These are phyloP conservation scores for Electrona antarctica DNA, from an alignment of 2,113 vertebrate genomes.

Conservation along the genomic window DNA sequence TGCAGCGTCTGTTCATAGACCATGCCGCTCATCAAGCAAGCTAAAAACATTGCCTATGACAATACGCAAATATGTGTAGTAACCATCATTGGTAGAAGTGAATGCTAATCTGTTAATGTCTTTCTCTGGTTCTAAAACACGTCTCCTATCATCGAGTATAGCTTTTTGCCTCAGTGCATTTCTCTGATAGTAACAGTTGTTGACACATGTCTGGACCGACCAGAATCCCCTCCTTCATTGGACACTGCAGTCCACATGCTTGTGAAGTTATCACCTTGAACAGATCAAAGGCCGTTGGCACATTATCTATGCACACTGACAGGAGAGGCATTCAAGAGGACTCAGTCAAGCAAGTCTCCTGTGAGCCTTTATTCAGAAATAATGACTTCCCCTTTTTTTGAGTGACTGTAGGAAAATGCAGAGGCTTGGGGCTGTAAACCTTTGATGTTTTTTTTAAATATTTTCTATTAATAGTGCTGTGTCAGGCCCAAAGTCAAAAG, in stretches of 20 bases:
- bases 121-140: too few relatives aligned
- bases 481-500: not conserved
- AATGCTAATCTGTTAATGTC: too few relatives aligned
- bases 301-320: conserved; percentile 65
- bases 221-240: conserved; percentile 44
- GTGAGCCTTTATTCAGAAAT: conserved; percentile 44
- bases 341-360: conserved; percentile 27
- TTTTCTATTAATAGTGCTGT: not conserved
- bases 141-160: too few relatives aligned
- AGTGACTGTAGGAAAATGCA: conserved; percentile 38
- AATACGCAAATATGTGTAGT: too few relatives aligned
- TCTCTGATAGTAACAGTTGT: conserved; percentile 51
- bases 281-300: conserved; percentile 66
- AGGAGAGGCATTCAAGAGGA: conserved; percentile 57
- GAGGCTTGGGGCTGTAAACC: conserved; percentile 20
- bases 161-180: conserved; percentile 20
- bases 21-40: too few relatives aligned
- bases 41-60: too few relatives aligned
- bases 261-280: conserved; percentile 55
- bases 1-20: too few relatives aligned
- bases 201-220: conserved; percentile 66
- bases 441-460: not conserved
- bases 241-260: conserved; percentile 53
- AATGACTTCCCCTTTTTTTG: conserved; percentile 63
- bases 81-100: too few relatives aligned